phyloP scores from a whole-genome alignment of 1,140 invertebrate genomes.

The Chironomus striatipennis region DNA sequence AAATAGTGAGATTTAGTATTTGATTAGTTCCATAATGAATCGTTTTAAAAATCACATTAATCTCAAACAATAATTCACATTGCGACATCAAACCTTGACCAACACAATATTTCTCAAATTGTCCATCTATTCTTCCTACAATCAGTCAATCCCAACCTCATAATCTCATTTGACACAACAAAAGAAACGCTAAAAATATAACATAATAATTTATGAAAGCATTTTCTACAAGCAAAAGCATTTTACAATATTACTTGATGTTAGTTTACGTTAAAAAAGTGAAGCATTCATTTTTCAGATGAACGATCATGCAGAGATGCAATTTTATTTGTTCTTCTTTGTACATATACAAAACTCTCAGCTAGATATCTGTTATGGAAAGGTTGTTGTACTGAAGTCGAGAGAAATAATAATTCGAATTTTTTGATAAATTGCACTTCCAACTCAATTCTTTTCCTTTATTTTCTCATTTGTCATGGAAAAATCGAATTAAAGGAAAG shows the following conservation, averaged over 20 bases:
- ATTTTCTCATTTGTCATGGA: neutral
- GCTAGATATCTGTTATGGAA: neutral
- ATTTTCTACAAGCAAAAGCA: neutral
- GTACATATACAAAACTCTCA: neutral
- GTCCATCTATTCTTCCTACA: too few species aligned
- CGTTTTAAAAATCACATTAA: too few species aligned
- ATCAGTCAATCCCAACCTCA: too few species aligned
- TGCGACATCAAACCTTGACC: too few species aligned
- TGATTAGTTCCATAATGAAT: too few species aligned
- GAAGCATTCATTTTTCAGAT: slow-evolving; percentile 10
- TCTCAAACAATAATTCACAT: too few species aligned
- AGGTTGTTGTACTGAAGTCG: neutral
- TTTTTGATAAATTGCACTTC: slow-evolving; percentile 17
- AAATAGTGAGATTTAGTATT: too few species aligned
- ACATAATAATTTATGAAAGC: slow-evolving; percentile 2
- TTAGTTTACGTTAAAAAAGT: neutral
- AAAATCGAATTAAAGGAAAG: neutral
- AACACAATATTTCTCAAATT: too few species aligned
- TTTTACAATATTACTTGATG: neutral
- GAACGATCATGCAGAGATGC: slow-evolving; percentile 9
- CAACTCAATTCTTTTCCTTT: neutral
- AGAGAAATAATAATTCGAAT: neutral
- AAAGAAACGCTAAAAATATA: neutral
- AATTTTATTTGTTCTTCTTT: slow-evolving; percentile 13
- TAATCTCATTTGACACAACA: neutral